A percentile compares a stretch with the other conserved stretches of the same genome.
Conservation (phyloP, 2,888 invertebrate genomes). For the Lapara coniferarum region DNA sequence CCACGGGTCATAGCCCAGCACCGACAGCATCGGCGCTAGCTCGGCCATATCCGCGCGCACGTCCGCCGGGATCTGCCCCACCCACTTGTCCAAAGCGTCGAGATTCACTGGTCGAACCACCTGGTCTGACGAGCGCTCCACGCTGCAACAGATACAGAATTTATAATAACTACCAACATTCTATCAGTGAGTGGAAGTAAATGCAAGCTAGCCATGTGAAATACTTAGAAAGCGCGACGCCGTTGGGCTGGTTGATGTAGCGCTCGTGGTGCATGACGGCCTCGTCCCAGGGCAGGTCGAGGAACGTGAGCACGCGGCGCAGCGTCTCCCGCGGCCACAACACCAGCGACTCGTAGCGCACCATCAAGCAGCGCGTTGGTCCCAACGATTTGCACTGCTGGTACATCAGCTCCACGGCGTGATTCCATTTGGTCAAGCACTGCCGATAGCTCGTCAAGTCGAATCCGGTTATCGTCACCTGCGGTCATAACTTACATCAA, state of each 20-base stretch:
- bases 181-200: too few species aligned
- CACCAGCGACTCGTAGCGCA: conserved; percentile 98
- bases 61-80: conserved; percentile 94
- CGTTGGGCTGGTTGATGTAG: conserved; percentile 97
- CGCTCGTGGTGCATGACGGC: conserved; percentile 98
- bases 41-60: conserved; percentile 96
- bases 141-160: conserved; percentile 83
- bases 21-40: conserved; percentile 96
- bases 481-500: conserved; percentile 34
- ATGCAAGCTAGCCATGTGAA: not conserved
- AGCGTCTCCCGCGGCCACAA: conserved; percentile 96
- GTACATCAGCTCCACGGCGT: conserved; percentile 97
- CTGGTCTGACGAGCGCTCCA: conserved; percentile 98
- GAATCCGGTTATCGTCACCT: conserved; percentile 92
- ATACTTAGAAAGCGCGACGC: conserved; percentile 97
- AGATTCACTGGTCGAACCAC: conserved; percentile 99
- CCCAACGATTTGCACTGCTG: conserved; percentile 94
- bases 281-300: conserved; percentile 97
- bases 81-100: conserved; percentile 97
- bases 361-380: conserved; percentile 89
- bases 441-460: conserved; percentile 96
- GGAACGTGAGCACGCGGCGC: conserved; percentile 93
- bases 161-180: conserved; percentile 7
- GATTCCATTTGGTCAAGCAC: conserved; percentile 98
- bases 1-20: conserved; percentile 97